phyloP scores from a whole-genome alignment of 1,140 invertebrate genomes.

The Glossosoma conforme region DNA sequence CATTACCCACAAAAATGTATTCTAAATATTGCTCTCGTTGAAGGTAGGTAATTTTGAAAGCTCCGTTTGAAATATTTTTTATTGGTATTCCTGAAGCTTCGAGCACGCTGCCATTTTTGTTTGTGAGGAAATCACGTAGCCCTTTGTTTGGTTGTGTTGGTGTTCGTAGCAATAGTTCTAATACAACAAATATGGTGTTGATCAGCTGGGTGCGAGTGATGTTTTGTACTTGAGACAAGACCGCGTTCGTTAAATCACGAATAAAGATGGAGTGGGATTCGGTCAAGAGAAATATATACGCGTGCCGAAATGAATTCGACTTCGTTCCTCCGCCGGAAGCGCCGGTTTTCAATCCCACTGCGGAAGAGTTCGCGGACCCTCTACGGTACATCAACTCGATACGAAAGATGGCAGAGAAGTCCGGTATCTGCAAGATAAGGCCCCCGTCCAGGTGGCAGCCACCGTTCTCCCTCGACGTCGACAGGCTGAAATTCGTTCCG shows the following conservation, averaged over 20 bases:
- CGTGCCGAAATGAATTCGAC: constrained; percentile 48
- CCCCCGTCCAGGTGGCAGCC: constrained; percentile 84
- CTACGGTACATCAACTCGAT: constrained; percentile 64
- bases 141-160: constrained; percentile 4
- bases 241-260: too few relatives aligned
- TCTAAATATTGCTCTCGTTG: background rate
- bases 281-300: constrained; percentile 15
- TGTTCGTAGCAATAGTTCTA: constrained; percentile 1
- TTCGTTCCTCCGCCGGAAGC: constrained; percentile 60
- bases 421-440: constrained; percentile 65
- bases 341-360: constrained; percentile 60
- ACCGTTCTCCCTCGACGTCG: constrained; percentile 96
- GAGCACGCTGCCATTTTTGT: constrained; percentile 18
- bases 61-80: background rate
- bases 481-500: constrained; percentile 94
- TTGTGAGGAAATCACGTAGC: constrained; percentile 21
- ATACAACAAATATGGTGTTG: constrained; percentile 8
- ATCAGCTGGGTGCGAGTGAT: constrained; percentile 15
- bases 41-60: background rate
- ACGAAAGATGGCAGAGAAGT: constrained; percentile 57
- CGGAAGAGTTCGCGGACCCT: constrained; percentile 64
- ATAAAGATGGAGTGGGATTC: constrained; percentile 11
- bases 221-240: background rate
- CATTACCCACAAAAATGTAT: background rate
- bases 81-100: constrained; percentile 1